phyloP scores from a whole-genome alignment of 2,797 vertebrate species.

The Rhincodon typus region DNA sequence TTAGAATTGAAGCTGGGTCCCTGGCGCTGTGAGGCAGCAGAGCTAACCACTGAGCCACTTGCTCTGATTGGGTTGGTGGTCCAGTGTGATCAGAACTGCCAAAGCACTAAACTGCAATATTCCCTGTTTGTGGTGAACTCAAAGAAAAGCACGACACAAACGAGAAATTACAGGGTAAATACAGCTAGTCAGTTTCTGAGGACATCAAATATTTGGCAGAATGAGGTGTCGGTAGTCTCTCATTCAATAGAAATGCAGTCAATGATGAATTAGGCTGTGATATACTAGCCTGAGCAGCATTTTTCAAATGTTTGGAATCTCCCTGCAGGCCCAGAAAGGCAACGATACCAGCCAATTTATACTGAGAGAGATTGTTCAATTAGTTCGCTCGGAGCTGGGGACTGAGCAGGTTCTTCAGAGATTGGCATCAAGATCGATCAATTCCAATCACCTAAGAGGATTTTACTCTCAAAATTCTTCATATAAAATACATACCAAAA shows the following conservation, averaged over 20 bases:
- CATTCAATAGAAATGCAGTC: neutral
- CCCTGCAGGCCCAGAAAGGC: neutral
- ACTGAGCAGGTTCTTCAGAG: neutral
- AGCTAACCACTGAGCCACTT: no score
- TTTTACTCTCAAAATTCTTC: neutral
- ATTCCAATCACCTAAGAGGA: neutral
- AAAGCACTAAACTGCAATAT: neutral
- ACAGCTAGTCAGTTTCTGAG: neutral
- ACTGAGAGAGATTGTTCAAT: neutral
- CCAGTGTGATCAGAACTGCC: neutral
- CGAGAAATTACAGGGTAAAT: neutral
- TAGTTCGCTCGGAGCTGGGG: neutral
- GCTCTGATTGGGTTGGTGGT: neutral
- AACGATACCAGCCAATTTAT: neutral
- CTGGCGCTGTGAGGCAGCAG: no score
- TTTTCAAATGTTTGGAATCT: neutral
- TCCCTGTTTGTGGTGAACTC: neutral
- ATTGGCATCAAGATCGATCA: constrained; percentile 2
- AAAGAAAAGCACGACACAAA: neutral
- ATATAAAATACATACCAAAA: neutral
- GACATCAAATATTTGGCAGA: neutral
- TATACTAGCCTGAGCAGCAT: neutral
- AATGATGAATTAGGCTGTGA: neutral
- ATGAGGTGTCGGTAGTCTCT: neutral
- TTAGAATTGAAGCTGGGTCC: no score